Conservation (phyloP, 2,888 invertebrate genomes). For the Ochropleura plecta region DNA sequence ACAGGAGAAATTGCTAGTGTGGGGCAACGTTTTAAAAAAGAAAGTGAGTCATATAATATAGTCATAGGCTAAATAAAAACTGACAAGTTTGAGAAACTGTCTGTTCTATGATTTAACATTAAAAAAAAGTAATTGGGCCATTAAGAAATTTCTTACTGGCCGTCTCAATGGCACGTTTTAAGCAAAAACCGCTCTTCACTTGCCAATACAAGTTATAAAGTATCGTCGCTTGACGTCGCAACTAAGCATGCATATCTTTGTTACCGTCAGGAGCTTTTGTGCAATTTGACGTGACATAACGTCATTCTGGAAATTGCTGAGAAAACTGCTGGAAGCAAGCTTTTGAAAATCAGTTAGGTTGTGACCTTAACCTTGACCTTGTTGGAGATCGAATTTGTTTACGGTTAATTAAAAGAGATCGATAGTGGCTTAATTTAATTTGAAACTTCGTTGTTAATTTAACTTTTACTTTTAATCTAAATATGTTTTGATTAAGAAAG, state of each 20-base stretch:
- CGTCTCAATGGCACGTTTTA: background rate
- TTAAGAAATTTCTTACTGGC: background rate
- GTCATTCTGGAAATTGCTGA: conserved; percentile 2
- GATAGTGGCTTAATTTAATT: too few species aligned
- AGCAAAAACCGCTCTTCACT: conserved; percentile 5
- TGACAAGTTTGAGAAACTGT: too few species aligned
- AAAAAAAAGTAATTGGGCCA: too few species aligned
- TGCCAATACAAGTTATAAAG: background rate
- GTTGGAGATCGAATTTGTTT: background rate
- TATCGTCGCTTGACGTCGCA: background rate
- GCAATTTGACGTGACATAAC: background rate
- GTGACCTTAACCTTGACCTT: background rate
- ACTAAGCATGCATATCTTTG: background rate
- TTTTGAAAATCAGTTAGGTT: background rate
- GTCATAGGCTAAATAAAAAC: too few species aligned
- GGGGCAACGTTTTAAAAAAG: too few species aligned
- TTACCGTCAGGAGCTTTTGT: background rate
- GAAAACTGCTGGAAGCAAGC: too few species aligned
- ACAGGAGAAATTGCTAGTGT: too few species aligned
- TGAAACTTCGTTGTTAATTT: background rate
- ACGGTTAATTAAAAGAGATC: too few species aligned
- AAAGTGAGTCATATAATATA: too few species aligned
- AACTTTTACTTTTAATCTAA: background rate
- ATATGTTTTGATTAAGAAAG: too few species aligned
- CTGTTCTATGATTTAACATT: background rate